These are phyloP conservation scores for Hylia prasina DNA, from an alignment of 2,113 vertebrate species.

Conservation along the genomic window DNA sequence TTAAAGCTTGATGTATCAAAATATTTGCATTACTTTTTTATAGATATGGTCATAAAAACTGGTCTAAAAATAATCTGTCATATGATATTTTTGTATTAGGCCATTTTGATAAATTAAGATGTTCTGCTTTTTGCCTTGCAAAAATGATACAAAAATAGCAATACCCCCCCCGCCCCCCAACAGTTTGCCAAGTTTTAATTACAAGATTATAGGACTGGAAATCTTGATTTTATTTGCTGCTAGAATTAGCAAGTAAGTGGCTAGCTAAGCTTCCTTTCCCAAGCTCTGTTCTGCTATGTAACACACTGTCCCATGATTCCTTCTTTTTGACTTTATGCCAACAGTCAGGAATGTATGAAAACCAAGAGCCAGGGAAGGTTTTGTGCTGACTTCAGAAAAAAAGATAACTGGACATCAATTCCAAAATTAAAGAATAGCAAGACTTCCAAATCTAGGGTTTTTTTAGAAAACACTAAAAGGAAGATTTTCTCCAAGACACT, in stretches of 20 bases:
- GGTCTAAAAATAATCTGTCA: neutral
- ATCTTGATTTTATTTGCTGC: neutral
- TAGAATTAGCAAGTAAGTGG: neutral
- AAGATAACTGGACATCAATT: neutral
- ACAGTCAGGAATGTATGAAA: neutral
- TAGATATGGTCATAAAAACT: neutral
- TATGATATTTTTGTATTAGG: neutral
- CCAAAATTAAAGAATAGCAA: neutral
- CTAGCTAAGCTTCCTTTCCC: neutral
- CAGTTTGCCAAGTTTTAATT: neutral
- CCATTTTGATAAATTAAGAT: neutral
- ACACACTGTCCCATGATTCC: neutral
- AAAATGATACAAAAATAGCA: neutral
- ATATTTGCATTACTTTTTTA: slow-evolving; percentile 20
- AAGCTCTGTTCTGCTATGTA: neutral
- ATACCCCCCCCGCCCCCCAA: neutral
- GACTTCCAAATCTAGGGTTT: neutral
- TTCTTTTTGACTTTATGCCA: neutral
- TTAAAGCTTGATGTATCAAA: neutral
- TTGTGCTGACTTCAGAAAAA: neutral
- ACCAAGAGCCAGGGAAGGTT: neutral
- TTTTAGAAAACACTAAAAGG: neutral
- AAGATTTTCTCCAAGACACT: neutral
- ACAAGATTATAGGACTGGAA: neutral
- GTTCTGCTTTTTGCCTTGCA: neutral